phyloP scores from a whole-genome alignment of 2,888 invertebrate genomes.

The Minunthozetes semirufus region DNA sequence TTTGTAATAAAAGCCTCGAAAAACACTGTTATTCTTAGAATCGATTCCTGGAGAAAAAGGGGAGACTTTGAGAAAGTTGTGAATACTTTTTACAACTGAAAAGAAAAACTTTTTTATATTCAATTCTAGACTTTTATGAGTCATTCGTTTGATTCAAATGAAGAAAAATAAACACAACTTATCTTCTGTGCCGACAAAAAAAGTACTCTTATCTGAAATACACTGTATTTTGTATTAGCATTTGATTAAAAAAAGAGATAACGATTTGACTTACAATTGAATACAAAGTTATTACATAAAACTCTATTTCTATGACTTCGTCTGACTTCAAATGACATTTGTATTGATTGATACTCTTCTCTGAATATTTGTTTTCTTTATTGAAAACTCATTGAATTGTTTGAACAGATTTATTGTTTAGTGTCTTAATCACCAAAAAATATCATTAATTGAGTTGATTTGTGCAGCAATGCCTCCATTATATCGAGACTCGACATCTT shows the following conservation, averaged over 20 bases:
- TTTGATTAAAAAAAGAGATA: background rate
- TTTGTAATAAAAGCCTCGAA: background rate
- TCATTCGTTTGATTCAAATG: background rate
- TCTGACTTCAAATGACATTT: too few relatives aligned
- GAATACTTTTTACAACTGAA: background rate
- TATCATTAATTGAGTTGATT: background rate
- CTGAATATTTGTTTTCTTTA: background rate
- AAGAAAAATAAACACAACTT: background rate
- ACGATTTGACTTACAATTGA: too few relatives aligned
- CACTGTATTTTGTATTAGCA: background rate
- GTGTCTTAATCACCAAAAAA: background rate
- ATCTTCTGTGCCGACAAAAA: background rate
- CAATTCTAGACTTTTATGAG: background rate
- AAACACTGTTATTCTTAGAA: conserved; percentile 4
- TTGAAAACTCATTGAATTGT: background rate
- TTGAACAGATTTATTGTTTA: background rate
- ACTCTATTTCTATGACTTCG: background rate
- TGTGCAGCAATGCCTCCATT: conserved; percentile 1
- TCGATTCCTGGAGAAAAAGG: background rate
- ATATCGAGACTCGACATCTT: conserved; percentile 22
- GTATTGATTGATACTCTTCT: background rate
- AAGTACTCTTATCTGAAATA: background rate
- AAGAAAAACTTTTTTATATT: background rate
- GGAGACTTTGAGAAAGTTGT: background rate
- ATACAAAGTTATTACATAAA: background rate